Evolutionary conservation across 2,797 vertebrate genomes (phyloP).

Genomic region (Loriculus beryllinus): DNA sequence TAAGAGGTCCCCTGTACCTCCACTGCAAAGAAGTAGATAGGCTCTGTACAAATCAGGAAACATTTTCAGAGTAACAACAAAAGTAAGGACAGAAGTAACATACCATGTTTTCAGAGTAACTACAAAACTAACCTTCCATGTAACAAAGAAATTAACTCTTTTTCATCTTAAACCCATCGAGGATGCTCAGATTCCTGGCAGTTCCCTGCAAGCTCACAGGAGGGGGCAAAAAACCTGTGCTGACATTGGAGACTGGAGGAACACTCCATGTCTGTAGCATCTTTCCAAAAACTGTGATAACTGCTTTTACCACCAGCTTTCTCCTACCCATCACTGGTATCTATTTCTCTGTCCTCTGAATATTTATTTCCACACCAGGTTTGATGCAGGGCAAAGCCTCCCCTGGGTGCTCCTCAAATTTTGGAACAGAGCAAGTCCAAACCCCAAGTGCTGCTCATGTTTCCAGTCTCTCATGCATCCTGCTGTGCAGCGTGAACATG

Average conservation of each 20-base stretch:
- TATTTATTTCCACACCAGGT: background rate
- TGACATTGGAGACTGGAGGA: background rate
- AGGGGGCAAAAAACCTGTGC: background rate
- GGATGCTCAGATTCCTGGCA: background rate
- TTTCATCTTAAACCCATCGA: background rate
- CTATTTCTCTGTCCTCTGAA: background rate
- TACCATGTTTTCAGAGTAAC: background rate
- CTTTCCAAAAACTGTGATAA: background rate
- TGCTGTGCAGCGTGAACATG: background rate
- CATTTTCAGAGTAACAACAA: background rate
- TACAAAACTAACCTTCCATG: fast-evolving
- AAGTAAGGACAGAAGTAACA: too few species aligned
- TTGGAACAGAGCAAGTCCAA: background rate
- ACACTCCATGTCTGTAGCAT: background rate
- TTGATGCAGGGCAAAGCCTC: background rate
- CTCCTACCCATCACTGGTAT: background rate
- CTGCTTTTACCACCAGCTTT: background rate
- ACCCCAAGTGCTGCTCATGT: fast-evolving
- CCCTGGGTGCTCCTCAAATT: background rate
- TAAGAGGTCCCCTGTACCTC: background rate
- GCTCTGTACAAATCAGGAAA: background rate
- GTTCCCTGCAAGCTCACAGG: background rate
- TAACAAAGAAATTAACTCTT: background rate
- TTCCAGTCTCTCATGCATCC: background rate
- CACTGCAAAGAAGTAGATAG: fast-evolving